Evolutionary conservation across 2,888 invertebrate genomes (phyloP), one percentile per base, ranked within the genome.

Genomic region (Pristionchus exspectatus): DNA sequence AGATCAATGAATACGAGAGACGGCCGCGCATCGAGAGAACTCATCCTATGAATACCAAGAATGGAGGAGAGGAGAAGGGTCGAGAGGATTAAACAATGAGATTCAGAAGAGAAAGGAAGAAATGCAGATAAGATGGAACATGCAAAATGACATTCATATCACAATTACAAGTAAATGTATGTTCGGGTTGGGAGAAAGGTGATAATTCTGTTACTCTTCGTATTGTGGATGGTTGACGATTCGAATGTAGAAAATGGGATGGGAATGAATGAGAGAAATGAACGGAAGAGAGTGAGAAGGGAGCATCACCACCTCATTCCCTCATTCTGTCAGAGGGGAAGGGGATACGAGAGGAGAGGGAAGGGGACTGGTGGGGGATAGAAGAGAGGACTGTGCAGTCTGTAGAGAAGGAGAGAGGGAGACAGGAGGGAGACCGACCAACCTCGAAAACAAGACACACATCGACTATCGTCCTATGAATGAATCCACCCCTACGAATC

Each of bases 401-500:
- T 50, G 69, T 86, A 63, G 84, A 84, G 84, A 30, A 59, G 66
- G 44, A 87, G 87, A 33, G 88, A 88, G 77, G 69, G 88, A 77
- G 74, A 88, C 59, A 77, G 74, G 54, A 72, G 72, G 88, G 69
- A 87, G 69, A 87, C 69, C 66, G 87, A 87, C 84, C 84, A 85
- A 85, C 84, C 84, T 85, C 84, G 84, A 85, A 85, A 85, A 85
- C 84, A 85, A 85, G 81, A 81, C 81, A 81, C 81, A 81, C 81
- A 81, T 54, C 84, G 5, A 83, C 83, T 18, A 85, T 59, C 59
- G 84, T 85, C 59, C 59, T 33, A 85, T 85, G 59, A 59, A 85
- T 85, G 84, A 85, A 85, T 85, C 59, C 56, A 59, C 33, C 54
- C 3, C 50, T 54, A 81, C 54, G 21, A 54, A 81, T 50, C 24